Percentiles rank a stretch among this genome's conserved stretches.
These are phyloP conservation scores for Brachionus plicatilis DNA, from an alignment of 1,140 invertebrate genomes.

Conservation along the genomic window DNA sequence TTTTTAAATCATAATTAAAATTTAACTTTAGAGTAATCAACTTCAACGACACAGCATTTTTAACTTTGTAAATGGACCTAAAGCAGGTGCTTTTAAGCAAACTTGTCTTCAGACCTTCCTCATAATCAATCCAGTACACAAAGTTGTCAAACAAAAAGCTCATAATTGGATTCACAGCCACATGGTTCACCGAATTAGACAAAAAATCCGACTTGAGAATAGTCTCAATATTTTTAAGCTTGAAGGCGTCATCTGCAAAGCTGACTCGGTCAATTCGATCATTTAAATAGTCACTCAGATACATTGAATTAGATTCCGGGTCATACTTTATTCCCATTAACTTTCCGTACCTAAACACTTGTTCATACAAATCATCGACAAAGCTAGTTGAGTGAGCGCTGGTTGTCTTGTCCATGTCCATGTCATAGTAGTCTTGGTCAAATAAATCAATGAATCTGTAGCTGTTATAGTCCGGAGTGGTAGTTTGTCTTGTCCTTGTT, in stretches of 20 bases:
- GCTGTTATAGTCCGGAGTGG: neutral
- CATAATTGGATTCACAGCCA: constrained; percentile 26
- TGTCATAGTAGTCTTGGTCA: neutral
- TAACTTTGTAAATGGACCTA: constrained; percentile 26
- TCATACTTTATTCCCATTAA: constrained; percentile 31
- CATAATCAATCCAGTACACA: constrained; percentile 36
- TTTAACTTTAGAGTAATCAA: neutral
- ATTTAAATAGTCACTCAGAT: constrained; percentile 24
- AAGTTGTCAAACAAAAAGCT: constrained; percentile 21
- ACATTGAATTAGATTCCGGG: neutral
- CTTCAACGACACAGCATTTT: constrained; percentile 16
- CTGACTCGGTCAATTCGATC: constrained; percentile 17
- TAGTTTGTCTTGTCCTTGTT: neutral
- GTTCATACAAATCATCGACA: neutral
- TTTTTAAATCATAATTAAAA: neutral
- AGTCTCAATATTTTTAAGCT: neutral
- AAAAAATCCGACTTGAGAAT: constrained; percentile 21
- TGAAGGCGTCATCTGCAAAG: neutral
- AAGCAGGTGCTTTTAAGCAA: constrained; percentile 27
- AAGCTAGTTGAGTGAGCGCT: neutral
- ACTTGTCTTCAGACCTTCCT: constrained; percentile 35
- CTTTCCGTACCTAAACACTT: constrained; percentile 6
- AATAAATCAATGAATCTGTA: neutral
- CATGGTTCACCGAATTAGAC: constrained; percentile 32
- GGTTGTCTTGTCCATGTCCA: neutral